Conservation (phyloP, 2,888 invertebrate genomes). For the Drosophila borborema region DNA sequence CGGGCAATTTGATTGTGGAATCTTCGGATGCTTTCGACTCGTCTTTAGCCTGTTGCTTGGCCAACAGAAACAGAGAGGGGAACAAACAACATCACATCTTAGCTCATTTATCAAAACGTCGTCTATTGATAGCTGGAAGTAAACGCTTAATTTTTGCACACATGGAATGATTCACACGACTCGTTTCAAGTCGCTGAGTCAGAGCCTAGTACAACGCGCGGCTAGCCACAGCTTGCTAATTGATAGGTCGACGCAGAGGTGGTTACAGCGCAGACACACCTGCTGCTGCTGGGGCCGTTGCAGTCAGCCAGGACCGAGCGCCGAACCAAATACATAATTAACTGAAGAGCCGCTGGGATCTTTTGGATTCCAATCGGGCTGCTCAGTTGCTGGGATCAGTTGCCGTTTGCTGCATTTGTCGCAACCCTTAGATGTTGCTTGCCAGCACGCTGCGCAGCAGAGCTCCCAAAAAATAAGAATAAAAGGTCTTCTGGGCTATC, state of each 20-base stretch:
- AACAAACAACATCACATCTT: constrained; percentile 34
- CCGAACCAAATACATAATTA: constrained; percentile 38
- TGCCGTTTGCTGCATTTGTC: constrained; percentile 48
- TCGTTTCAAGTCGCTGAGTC: constrained; percentile 42
- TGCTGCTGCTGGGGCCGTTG: not conserved
- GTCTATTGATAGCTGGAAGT: constrained; percentile 70
- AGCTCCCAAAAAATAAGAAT: constrained; percentile 8
- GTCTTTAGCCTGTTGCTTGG: constrained; percentile 38
- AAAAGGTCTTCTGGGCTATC: constrained; percentile 72
- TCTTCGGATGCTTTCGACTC: constrained; percentile 64
- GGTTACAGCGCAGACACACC: constrained; percentile 52
- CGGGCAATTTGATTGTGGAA: constrained; percentile 73
- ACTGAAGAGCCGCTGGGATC: constrained; percentile 23
- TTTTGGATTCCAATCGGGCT: constrained; percentile 16
- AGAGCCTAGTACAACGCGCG: constrained; percentile 34
- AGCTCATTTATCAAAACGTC: constrained; percentile 76
- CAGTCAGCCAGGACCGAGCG: not conserved
- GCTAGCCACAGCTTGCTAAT: constrained; percentile 56
- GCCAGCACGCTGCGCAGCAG: constrained; percentile 42
- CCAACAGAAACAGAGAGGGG: constrained; percentile 32
- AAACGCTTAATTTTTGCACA: constrained; percentile 56
- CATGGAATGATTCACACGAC: constrained; percentile 57
- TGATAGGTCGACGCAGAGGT: constrained; percentile 46
- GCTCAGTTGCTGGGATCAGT: constrained; percentile 33
- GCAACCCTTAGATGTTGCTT: constrained; percentile 73